These are phyloP conservation scores for Margaritifera margaritifera DNA, from an alignment of 2,888 invertebrate species.

Conservation along the genomic window DNA sequence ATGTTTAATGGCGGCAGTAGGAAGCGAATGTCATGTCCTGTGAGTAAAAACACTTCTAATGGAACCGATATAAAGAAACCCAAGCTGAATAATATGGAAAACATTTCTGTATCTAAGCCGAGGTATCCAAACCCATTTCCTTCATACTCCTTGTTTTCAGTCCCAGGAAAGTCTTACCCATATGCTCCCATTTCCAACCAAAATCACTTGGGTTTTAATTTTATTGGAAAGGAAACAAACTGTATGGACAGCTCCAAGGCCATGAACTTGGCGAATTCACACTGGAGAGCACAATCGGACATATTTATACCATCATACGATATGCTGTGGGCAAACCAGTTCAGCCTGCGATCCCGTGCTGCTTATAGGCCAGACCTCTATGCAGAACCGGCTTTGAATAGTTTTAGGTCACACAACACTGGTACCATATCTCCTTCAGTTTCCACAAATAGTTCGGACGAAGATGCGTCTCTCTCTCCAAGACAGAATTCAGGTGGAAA, in stretches of 20 bases:
- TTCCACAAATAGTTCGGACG: constrained; percentile 28
- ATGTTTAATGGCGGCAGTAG: constrained; percentile 99
- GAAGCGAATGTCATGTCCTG: constrained; percentile 77
- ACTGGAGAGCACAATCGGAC: constrained; percentile 35
- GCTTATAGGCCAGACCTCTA: constrained; percentile 28
- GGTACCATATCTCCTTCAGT: constrained; percentile 26
- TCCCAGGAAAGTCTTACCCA: constrained; percentile 46
- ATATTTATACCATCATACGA: constrained; percentile 50
- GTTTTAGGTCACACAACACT: constrained; percentile 18
- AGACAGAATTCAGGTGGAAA: constrained; percentile 7
- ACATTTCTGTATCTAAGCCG: constrained; percentile 26
- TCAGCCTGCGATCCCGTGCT: constrained; percentile 17
- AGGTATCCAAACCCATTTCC: constrained; percentile 42
- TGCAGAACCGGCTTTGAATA: constrained; percentile 26
- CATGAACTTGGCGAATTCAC: constrained; percentile 16
- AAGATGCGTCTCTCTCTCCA: constrained; percentile 31
- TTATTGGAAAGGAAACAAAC: constrained; percentile 37
- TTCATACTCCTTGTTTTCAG: constrained; percentile 42
- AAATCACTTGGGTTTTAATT: constrained; percentile 38
- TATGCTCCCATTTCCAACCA: constrained; percentile 36
- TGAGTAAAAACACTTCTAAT: constrained; percentile 2
- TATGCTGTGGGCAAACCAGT: constrained; percentile 51
- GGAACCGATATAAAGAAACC: constrained; percentile 32
- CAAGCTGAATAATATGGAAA: constrained; percentile 27
- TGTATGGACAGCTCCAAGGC: constrained; percentile 28